Evolutionary conservation across 2,113 vertebrate species (phyloP).

Genomic region (Otolemur garnettii): DNA sequence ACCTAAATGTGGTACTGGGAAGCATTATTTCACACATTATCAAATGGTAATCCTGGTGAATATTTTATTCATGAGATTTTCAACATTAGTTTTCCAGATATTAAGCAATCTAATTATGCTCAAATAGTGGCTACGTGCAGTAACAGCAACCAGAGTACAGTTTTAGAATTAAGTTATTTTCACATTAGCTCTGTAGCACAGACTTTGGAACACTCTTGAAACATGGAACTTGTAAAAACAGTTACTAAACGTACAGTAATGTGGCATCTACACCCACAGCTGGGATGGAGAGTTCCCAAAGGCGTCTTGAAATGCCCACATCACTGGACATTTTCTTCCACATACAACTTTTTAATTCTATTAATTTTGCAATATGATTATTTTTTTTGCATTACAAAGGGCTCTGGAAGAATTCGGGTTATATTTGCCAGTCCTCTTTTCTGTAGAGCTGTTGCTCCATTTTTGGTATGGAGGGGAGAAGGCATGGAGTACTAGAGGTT

Average conservation of each 20-base stretch:
- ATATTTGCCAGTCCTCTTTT: not conserved
- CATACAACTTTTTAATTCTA: not conserved
- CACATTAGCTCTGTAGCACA: not conserved
- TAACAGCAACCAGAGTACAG: not conserved
- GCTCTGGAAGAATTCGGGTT: not conserved
- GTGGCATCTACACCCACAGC: not conserved
- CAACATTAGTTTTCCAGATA: constrained; percentile 60
- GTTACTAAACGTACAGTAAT: not conserved
- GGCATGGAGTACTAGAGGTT: not conserved
- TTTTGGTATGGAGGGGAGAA: not conserved
- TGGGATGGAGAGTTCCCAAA: not conserved
- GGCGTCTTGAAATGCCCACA: not conserved
- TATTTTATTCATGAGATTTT: constrained; percentile 68
- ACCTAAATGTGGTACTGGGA: constrained; percentile 13
- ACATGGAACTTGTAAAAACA: constrained; percentile 26
- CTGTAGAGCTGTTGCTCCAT: not conserved
- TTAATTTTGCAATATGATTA: not conserved
- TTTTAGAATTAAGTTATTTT: constrained; percentile 59
- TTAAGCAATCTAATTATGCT: constrained; percentile 73
- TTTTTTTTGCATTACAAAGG: not conserved
- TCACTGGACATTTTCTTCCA: not conserved
- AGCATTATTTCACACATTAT: constrained; percentile 66
- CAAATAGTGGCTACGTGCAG: constrained; percentile 40
- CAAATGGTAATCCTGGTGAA: constrained; percentile 26
- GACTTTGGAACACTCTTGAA: constrained; percentile 54